Evolutionary conservation across 2,888 invertebrate species (phyloP).

Genomic region (Mechanitis mazaeus): DNA sequence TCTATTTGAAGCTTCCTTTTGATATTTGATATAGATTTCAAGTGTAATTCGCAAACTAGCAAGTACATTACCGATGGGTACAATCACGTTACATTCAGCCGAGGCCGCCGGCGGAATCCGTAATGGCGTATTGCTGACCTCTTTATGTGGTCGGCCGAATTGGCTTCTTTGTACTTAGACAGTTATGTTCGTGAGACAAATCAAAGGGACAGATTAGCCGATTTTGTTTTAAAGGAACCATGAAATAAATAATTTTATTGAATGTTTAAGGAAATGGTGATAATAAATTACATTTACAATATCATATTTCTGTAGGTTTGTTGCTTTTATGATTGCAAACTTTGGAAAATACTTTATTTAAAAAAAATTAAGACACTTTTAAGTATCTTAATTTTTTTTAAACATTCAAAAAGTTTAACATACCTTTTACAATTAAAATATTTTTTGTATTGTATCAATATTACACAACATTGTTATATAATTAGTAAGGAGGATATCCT

Average conservation of each 20-base stretch:
- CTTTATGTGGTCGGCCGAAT: conserved; percentile 8
- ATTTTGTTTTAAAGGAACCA: conserved; percentile 16
- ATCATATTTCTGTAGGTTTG: too few relatives aligned
- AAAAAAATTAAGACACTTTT: too few relatives aligned
- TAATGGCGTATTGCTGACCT: conserved; percentile 12
- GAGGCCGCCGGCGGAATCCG: conserved; percentile 12
- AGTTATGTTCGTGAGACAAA: conserved; percentile 12
- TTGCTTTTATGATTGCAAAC: too few relatives aligned
- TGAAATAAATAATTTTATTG: background rate
- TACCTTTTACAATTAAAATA: too few relatives aligned
- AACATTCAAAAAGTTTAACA: too few relatives aligned
- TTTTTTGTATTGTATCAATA: too few relatives aligned
- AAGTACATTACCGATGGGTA: conserved; percentile 14
- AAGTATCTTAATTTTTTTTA: too few relatives aligned
- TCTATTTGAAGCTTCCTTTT: too few relatives aligned
- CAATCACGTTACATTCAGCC: conserved; percentile 17
- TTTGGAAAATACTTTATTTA: too few relatives aligned
- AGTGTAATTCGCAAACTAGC: conserved; percentile 9
- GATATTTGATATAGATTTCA: background rate
- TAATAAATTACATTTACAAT: background rate
- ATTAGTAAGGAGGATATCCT: too few relatives aligned
- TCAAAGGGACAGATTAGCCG: conserved; percentile 19
- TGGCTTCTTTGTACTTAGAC: conserved; percentile 9
- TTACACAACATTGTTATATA: too few relatives aligned
- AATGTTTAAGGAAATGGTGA: background rate